These are phyloP conservation scores for Meiosimyza platycephala DNA, from an alignment of 2,888 invertebrate genomes.

Conservation along the genomic window DNA sequence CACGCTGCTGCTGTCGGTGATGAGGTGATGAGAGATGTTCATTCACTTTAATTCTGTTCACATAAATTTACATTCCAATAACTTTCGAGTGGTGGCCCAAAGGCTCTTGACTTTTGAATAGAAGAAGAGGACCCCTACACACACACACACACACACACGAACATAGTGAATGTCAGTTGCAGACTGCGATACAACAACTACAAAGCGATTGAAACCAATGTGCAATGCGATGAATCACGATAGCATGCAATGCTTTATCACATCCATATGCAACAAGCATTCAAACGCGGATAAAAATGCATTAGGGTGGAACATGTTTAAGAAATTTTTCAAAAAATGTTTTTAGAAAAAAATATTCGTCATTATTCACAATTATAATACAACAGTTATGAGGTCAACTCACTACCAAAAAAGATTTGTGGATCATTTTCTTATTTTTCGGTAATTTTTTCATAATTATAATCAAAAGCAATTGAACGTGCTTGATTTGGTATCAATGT, in stretches of 20 bases:
- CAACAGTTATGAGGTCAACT: no score
- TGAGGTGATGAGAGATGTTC: conserved; percentile 3
- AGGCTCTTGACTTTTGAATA: conserved; percentile 50
- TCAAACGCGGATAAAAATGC: conserved; percentile 7
- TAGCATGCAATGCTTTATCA: background rate
- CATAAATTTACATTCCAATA: conserved; percentile 64
- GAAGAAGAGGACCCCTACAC: background rate
- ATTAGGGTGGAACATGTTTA: background rate
- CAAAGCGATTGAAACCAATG: conserved; percentile 14
- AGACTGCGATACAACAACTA: conserved; percentile 42
- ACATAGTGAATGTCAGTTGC: conserved; percentile 51
- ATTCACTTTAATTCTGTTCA: conserved; percentile 47
- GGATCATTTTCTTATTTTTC: no score
- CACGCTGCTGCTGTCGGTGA: background rate
- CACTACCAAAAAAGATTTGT: no score
- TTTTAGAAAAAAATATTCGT: no score
- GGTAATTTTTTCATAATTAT: no score
- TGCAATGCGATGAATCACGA: no score
- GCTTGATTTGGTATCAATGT: no score
- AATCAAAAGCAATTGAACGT: no score
- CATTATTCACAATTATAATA: no score
- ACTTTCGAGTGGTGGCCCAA: conserved; percentile 58
- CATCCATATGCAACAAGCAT: no score
- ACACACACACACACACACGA: conserved; percentile 41
- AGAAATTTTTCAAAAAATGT: background rate